Conservation (phyloP, 2,888 invertebrate species). For the Zaprionus bogoriensis region DNA sequence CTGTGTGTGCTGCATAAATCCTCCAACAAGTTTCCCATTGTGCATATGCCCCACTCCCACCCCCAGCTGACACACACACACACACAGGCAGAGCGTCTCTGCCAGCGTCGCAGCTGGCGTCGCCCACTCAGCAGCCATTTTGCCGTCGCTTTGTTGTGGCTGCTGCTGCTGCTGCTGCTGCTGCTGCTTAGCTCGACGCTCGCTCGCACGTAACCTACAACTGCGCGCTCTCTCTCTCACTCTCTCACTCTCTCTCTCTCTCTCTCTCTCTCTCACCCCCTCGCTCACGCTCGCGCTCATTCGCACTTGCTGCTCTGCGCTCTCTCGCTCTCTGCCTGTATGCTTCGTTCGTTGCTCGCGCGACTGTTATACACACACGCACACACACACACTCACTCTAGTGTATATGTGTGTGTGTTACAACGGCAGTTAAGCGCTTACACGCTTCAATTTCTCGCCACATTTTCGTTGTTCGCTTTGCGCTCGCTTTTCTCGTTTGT, state of each 20-base stretch:
- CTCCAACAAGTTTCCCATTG: conserved; percentile 79
- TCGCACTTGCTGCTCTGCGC: conserved; percentile 1
- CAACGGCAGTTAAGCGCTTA: conserved; percentile 73
- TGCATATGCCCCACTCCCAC: conserved; percentile 56
- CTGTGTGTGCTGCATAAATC: conserved; percentile 69
- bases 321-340: conserved; percentile 2
- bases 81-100: background rate
- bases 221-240: conserved; percentile 22
- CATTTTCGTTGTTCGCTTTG: conserved; percentile 51
- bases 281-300: background rate
- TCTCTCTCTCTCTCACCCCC: background rate
- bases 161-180: conserved; percentile 45
- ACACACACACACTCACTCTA: background rate
- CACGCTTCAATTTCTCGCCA: conserved; percentile 73
- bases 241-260: conserved; percentile 3
- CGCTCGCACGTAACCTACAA: too few species aligned
- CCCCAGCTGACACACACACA: conserved; percentile 25
- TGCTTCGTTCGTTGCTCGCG: conserved; percentile 3
- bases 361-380: conserved; percentile 3
- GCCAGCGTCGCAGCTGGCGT: conserved; percentile 2
- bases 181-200: too few species aligned
- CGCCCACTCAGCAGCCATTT: conserved; percentile 38
- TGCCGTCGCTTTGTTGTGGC: conserved; percentile 58
- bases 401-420: conserved; percentile 46
- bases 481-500: conserved; percentile 16